Evolutionary conservation across 1,140 invertebrate genomes (phyloP), one percentile per base, ranked within the genome.

Genomic region (Manduca sexta): DNA sequence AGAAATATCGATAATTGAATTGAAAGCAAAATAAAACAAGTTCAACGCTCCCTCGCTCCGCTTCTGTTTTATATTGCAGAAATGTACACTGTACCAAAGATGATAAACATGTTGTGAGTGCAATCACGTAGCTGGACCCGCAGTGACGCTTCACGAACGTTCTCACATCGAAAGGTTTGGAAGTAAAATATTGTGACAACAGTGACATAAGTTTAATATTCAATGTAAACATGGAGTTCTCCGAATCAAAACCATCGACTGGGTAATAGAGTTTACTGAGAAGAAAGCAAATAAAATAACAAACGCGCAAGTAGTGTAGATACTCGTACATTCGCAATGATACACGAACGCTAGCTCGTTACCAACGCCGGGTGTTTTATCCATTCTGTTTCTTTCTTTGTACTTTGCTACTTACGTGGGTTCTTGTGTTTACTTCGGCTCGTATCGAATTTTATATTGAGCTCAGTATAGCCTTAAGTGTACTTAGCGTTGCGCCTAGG

Each of bases 261-360:
- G 63, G 57, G 69, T 74, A 74, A 82, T 80, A 83, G 74, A 77
- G 68, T 80, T 78, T 75, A 69, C 73, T 65, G 69, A 80, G 76
- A 71, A 72, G 59, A 69, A 59, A 71, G 71, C 66, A 83, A 83
- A 83, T 75, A 83, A 74, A 83, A 83, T 80, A 82, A 82, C 69
- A 83, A 60, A 67, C 61, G 46, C 55, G 13, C 49, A 53, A 62
- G 64, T 64, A 68, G 60, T 65, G 63, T 59, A 57, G 58, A 18
- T 18, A 18, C 17, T 31, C 7, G 60, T 64, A 62, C 62, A 67
- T 65, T 61, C 60, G 62, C 62, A 51, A 45, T 61, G 53, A 45
- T 56, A 64, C 45, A 53, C 49, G 47, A 49, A 46, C 48, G 26
- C 51, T 34, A 45, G 49, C 54, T 64, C 61, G 60, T 67, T 60